Evolutionary conservation across 2,888 invertebrate genomes (phyloP), one percentile per base, ranked within the genome.

Genomic region (Brenthis daphne): DNA sequence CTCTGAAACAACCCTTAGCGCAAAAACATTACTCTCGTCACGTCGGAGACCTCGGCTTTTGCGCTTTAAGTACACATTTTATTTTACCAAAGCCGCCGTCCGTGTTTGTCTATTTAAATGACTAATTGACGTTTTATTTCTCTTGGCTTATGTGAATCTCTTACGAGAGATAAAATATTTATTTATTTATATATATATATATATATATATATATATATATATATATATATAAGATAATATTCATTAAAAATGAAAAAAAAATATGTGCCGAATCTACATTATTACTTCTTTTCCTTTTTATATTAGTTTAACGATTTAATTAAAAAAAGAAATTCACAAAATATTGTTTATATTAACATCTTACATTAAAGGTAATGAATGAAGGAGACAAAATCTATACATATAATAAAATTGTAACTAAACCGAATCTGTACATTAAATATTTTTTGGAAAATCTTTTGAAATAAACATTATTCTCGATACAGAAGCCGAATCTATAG

Each of bases 1-100:
- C 77, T 73, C 72, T 74, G 71, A 76, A 78, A 78, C 79, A 82
- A 84, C 82, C 63, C 63, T 63, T 63, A 54, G 63, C 78, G 78
- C 37, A 57, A 81, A 82, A 84, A 77, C 75, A 75, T 76, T 76
- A 74, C 74, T 73, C 70, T 57, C 67, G 64, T 74, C 74, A 70
- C 74, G 67, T 71, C 69, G 60, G 71, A 66, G 73, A 69, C 68
- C 64, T 73, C 71, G 73, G 71, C 70, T 73, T 20, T 64, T 69
- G 63, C 66, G 68, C 70, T 67, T 71, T 67, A 73, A 75, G 75
- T 73, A 69, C 68, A 71, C 69, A 51, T 66, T 74, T 75, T 73
- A 58, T 58, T 48, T 33, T 13, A 60, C 29, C 50, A 50, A 60
- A 29, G 48, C 29, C 29, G 60, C 33, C 33, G 58, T 12, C 29